Base-by-base conservation (phyloP, 2,113 vertebrate genomes). In the Ovis aries region DNA sequence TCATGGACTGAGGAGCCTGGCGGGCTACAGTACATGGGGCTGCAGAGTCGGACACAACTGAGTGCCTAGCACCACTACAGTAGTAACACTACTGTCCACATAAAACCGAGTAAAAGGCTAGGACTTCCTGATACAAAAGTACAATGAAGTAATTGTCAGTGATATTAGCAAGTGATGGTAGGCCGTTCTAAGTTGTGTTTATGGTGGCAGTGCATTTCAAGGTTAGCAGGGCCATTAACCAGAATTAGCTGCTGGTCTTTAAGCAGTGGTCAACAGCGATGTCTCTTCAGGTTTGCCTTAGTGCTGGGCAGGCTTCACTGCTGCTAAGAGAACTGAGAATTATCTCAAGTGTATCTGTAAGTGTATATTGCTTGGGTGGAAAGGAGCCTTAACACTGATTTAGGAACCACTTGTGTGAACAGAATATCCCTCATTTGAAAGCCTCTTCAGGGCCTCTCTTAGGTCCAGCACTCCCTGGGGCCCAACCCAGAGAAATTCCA, bases 81-180 rank as follows among this genome's bases (percentile, higher is more conserved):
- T 0, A 36, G 9, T 11, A 6, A 71, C n/a, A 23, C n/a, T 21
- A 2, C 33, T 64, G 0, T 1, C 29, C 27, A 45, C 2, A 3
- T 6, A 6, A 10, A 3, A 1, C 3, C 5, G 1, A 64, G 62
- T 19, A 25, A 31, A 0, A 53, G 23, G 25, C 40, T 12, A 92
- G 62, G 71, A 55, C 48, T 91, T 36, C 33, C 12, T 55, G 23
- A 31, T n/a, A 12, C 2, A 4, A 15, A 40, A 57, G 31, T 19
- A 1, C 1, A 45, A 33, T 33, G 31, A 67, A 62, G 77, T 33
- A 15, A 31, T 29, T 43, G 74, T 59, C 43, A 55, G 16, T 55
- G 31, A 55, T 33, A 10, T 27, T 2, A 67, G 7, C 45, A 57
- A n/a, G 57, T 31, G 23, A 50, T 29, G 16, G 12, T 0, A 45